These are phyloP conservation scores for Catharus minimus DNA, from an alignment of 2,113 vertebrate genomes.

Conservation along the genomic window DNA sequence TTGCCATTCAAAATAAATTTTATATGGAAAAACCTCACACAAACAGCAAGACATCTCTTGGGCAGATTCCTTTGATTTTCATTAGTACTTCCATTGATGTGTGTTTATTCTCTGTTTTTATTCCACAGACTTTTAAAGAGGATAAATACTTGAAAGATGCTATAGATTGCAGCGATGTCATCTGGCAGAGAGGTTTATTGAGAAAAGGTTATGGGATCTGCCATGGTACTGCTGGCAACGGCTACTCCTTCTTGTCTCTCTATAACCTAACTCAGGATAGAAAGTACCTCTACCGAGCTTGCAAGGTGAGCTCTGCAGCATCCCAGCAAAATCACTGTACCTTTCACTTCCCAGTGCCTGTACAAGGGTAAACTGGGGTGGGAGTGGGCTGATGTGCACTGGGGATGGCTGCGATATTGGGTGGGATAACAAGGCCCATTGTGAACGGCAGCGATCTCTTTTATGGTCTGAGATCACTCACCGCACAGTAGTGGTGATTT, in stretches of 20 bases:
- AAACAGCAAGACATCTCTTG: background rate
- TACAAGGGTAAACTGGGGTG: background rate
- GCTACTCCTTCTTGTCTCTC: slow-evolving; percentile 91
- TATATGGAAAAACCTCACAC: background rate
- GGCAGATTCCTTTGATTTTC: background rate
- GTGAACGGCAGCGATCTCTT: too few species aligned
- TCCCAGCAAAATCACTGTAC: background rate
- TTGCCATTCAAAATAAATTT: background rate
- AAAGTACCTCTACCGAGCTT: slow-evolving; percentile 93
- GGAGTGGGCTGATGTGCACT: background rate
- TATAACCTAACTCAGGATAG: slow-evolving; percentile 90
- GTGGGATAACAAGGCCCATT: background rate
- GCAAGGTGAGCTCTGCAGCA: slow-evolving; percentile 80
- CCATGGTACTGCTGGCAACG: slow-evolving; percentile 93
- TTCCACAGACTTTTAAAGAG: slow-evolving; percentile 89
- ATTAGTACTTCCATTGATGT: background rate
- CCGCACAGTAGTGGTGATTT: too few species aligned
- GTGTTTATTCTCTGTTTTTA: background rate
- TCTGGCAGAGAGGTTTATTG: slow-evolving; percentile 94
- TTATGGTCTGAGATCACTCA: too few species aligned
- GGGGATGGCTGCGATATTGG: background rate
- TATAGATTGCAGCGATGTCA: slow-evolving; percentile 90
- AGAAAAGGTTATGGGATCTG: slow-evolving; percentile 96
- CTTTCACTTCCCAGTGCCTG: accelerated
- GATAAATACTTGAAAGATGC: slow-evolving; percentile 97